These are phyloP conservation scores for Automeris io DNA, from an alignment of 2,888 invertebrate species.

Conservation along the genomic window DNA sequence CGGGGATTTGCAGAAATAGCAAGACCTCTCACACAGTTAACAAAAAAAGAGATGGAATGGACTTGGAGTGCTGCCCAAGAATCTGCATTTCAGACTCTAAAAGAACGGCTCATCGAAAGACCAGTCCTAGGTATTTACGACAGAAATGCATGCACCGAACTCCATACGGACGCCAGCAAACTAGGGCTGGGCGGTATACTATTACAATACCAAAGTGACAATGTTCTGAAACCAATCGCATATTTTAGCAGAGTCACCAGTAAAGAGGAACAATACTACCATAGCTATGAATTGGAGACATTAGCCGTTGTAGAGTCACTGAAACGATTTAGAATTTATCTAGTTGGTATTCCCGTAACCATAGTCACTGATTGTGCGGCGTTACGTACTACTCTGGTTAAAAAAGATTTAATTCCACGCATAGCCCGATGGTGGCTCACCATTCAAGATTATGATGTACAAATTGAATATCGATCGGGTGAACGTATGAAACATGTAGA, in stretches of 20 bases:
- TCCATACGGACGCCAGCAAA: constrained; percentile 8
- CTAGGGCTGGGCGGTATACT: constrained; percentile 8
- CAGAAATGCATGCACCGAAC: constrained; percentile 4
- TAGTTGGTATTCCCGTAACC: constrained; percentile 11
- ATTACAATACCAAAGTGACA: neutral
- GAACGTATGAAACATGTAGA: constrained; percentile 16
- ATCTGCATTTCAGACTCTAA: constrained; percentile 2
- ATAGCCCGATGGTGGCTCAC: constrained; percentile 20
- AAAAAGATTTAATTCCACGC: constrained; percentile 16
- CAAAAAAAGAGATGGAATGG: neutral
- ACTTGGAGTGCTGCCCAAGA: neutral
- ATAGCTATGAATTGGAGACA: constrained; percentile 20
- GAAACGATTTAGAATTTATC: constrained; percentile 11
- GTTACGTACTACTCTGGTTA: constrained; percentile 13
- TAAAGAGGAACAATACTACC: constrained; percentile 17
- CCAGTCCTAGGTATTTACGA: constrained; percentile 7
- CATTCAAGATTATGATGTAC: constrained; percentile 16
- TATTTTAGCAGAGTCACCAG: constrained; percentile 20
- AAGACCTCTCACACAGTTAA: constrained; percentile 5
- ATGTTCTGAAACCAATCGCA: constrained; percentile 6
- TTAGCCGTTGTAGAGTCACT: constrained; percentile 16
- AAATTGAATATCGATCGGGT: constrained; percentile 16
- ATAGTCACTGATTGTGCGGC: constrained; percentile 18
- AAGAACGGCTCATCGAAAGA: neutral
- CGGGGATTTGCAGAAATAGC: constrained; percentile 5